Base-by-base conservation (phyloP, 2,113 vertebrate genomes). In the Rhabdomys dilectus region DNA sequence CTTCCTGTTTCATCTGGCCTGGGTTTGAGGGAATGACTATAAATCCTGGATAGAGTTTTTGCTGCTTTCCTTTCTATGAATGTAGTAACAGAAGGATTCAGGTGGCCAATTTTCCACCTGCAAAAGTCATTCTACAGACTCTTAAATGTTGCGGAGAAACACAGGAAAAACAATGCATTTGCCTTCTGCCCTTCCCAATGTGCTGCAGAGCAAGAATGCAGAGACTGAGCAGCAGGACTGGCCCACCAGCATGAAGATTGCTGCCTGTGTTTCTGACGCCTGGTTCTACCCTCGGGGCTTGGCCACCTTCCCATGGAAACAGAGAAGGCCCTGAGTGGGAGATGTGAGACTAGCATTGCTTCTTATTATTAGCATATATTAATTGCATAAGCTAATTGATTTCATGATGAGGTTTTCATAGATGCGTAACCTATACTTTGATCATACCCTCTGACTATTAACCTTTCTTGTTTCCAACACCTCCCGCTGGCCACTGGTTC, bases 21-120 rank as follows among this genome's bases (percentile, higher is more conserved):
- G 56, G 51, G 24, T 39, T 8, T 21, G 1, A 86, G 90, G 7
- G 15, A 60, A 91, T 26, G 36, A 31, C 34, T 31, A 4, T 0
- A 31, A 24, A 73, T 78, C 56, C 21, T 56, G 60, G 45, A 19
- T 7, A 16, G 58, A 17, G 34, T 16, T 86, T 89, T 68, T 34
- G 29, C 42, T 16, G 66, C 93, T 95, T 84, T 96, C 45, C n/a
- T 91, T 92, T 85, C 76, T 85, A 26, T 24, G 29, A 34, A 26
- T 39, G 29, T 4, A 26, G 42, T 42, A 53, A 68, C 9, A 26
- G 3, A 5, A 80, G 86, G 53, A 16, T 95, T 53, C 36, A 36
- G 62, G 66, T 56, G 64, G 95, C 80, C 91, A 70, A 64, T 48
- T 73, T 91, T 8, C 34, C 42, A 73, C 68, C 72, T 58, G 15